These are phyloP conservation scores for Dipodomys ordii DNA, from an alignment of 2,113 vertebrate genomes.

Conservation along the genomic window DNA sequence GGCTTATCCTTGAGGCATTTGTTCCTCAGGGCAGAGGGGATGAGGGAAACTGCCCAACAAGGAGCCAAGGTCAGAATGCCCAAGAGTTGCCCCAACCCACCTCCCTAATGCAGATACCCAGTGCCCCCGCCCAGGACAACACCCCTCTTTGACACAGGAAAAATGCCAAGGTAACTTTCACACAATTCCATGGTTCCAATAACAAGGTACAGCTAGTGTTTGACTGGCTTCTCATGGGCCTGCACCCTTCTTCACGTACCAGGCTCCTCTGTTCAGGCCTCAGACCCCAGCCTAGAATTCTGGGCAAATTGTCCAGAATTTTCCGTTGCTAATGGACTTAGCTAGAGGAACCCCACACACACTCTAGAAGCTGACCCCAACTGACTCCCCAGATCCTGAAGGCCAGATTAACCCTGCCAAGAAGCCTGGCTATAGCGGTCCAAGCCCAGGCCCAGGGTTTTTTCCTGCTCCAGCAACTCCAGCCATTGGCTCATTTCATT, in stretches of 20 bases:
- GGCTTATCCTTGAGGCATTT: background rate
- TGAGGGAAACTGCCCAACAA: background rate
- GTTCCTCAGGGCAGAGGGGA: background rate
- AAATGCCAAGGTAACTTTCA: background rate
- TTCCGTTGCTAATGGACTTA: background rate
- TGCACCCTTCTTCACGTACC: background rate
- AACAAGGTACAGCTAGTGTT: background rate
- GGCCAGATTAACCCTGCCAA: background rate
- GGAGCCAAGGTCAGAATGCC: background rate
- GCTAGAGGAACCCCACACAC: background rate
- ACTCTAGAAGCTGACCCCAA: background rate
- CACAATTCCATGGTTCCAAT: background rate
- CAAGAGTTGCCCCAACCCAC: rapidly evolving
- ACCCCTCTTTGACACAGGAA: background rate
- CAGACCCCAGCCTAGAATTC: background rate
- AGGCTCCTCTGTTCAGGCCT: background rate
- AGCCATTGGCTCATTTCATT: background rate
- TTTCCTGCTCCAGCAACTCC: background rate
- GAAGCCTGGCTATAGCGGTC: background rate
- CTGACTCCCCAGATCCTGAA: background rate
- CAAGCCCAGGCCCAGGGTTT: background rate
- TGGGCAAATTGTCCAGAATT: background rate
- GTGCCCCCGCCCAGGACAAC: background rate
- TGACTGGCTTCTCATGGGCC: background rate
- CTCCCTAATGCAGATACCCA: too few relatives aligned